Percentiles rank a stretch among this genome's conserved stretches.
These are phyloP conservation scores for Penaeus monodon DNA, from an alignment of 2,888 invertebrate genomes.

Conservation along the genomic window DNA sequence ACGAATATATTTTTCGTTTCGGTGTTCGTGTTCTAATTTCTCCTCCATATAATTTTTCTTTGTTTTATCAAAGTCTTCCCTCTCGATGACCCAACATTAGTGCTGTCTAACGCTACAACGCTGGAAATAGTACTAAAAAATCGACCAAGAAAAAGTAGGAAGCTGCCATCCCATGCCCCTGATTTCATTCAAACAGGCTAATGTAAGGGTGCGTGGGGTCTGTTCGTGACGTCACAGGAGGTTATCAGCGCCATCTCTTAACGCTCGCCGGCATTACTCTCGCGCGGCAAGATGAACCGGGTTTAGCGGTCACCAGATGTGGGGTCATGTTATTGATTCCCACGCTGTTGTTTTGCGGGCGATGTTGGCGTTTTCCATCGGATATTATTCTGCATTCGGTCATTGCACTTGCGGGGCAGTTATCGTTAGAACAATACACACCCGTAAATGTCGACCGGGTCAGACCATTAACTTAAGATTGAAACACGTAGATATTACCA, in stretches of 20 bases:
- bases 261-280: slow-evolving; percentile 18
- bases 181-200: slow-evolving; percentile 26
- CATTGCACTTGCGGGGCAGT: too few species aligned
- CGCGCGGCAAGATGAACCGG: slow-evolving; percentile 26
- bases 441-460: too few species aligned
- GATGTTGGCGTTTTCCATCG: not conserved
- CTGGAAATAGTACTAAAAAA: not conserved
- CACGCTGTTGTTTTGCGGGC: slow-evolving; percentile 13
- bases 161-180: not conserved
- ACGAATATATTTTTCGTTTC: too few species aligned
- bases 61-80: too few species aligned
- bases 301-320: slow-evolving; percentile 19
- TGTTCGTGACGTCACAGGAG: slow-evolving; percentile 20
- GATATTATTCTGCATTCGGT: not conserved
- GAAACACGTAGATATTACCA: too few species aligned
- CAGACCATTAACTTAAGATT: too few species aligned
- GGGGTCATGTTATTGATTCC: slow-evolving; percentile 31
- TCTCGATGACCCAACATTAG: too few species aligned
- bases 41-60: too few species aligned
- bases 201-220: slow-evolving; percentile 8
- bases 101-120: too few species aligned
- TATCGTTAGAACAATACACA: too few species aligned
- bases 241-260: slow-evolving; percentile 22
- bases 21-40: too few species aligned
- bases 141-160: not conserved